Evolutionary conservation across 1,140 invertebrate species (phyloP), one percentile per base, ranked within the genome.

Genomic region (Drosophila lacteicornis): DNA sequence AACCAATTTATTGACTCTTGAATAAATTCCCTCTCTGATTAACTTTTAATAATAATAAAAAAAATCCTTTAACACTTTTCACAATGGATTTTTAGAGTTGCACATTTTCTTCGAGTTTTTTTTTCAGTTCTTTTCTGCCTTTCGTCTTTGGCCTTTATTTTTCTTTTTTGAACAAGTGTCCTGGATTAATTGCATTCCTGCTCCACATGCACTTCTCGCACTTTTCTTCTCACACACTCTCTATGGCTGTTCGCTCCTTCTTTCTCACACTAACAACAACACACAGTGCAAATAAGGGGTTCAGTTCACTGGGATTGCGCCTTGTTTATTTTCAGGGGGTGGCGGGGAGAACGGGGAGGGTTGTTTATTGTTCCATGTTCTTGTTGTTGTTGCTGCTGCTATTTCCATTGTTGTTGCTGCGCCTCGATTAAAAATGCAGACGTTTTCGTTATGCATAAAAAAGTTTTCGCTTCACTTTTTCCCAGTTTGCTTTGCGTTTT

Each of bases 381-480:
- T 62, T 60, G 53, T 47, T 65, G 33, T 46, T 76, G 30, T 38
- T 62, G 22, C 60, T 30, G 22, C 60, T 30, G 75, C 42, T 75
- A 43, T 60, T 57, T 63, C 62, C 68, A 78, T 85, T 85, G 78
- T 86, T 85, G 82, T 85, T 79, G 77, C 77, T 56, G 53, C 19
- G 22, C 22, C 53, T 87, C 70, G 77, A 84, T 88, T 90, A 79
- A 71, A 84, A 84, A 90, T 88, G 84, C 84, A 88, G 74, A 86
- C 68, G 61, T 78, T 83, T 81, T 69, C 70, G 75, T 66, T 76
- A 78, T 82, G 80, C 80, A 82, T 81, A 76, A 68, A 80, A 70
- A 82, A 82, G 58, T 82, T 77, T 49, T 59, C 50, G 51, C 68
- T 84, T 80, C 47, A 43, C 49, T 55, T 77, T 55, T 56, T 42